Evolutionary conservation across 2,113 vertebrate species (phyloP).

Genomic region (Nerophis lumbriciformis): DNA sequence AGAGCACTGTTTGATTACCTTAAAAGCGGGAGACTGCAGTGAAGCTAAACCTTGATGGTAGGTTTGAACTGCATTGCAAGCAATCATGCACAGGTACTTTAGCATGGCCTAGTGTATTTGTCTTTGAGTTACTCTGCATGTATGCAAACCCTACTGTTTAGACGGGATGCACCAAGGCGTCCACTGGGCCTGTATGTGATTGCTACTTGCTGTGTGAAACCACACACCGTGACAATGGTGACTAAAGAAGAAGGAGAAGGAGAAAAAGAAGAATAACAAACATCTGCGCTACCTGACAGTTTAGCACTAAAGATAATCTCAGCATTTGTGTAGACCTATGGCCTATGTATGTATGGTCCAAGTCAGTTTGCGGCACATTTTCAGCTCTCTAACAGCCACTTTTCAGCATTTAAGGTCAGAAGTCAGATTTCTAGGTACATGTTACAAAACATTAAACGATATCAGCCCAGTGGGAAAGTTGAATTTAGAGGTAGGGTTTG

Average conservation of each 20-base stretch:
- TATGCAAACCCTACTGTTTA: not conserved
- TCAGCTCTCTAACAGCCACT: too few relatives aligned
- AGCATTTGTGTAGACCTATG: too few relatives aligned
- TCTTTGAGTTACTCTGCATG: not conserved
- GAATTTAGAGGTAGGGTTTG: too few relatives aligned
- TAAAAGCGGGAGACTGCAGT: not conserved
- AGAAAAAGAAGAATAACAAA: not conserved
- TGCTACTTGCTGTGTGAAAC: slow-evolving; percentile 5
- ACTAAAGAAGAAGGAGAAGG: not conserved
- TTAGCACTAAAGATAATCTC: not conserved
- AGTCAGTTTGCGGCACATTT: too few relatives aligned
- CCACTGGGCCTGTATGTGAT: not conserved
- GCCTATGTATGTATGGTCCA: too few relatives aligned
- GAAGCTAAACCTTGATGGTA: not conserved
- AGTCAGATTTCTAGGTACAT: too few relatives aligned
- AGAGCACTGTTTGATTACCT: not conserved
- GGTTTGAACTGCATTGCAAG: not conserved
- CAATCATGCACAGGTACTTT: not conserved
- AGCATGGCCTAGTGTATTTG: not conserved
- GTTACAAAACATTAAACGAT: too few relatives aligned
- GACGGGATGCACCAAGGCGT: not conserved
- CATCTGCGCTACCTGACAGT: not conserved
- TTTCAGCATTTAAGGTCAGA: too few relatives aligned
- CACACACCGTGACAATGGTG: not conserved
- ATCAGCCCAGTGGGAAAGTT: too few relatives aligned